These are phyloP conservation scores for Labia minor DNA, from an alignment of 2,888 invertebrate genomes.

Conservation along the genomic window DNA sequence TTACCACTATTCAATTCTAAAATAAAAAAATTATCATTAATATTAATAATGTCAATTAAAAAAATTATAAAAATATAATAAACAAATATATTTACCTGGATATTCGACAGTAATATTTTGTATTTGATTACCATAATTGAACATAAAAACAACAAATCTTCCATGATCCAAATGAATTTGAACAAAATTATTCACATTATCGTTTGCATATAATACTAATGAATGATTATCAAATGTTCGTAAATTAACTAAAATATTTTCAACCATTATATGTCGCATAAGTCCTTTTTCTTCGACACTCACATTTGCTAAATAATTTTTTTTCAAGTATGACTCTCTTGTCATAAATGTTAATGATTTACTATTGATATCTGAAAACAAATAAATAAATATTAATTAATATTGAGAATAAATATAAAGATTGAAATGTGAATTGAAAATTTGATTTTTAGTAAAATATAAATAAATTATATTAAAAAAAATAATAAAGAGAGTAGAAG, in stretches of 20 bases:
- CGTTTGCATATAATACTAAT: conserved; percentile 79
- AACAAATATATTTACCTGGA: conserved; percentile 35
- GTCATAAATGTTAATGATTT: conserved; percentile 82
- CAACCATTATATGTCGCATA: conserved; percentile 61
- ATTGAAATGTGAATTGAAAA: neutral
- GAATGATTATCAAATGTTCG: conserved; percentile 75
- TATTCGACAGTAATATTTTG: conserved; percentile 66
- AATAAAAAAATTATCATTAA: conserved; percentile 20
- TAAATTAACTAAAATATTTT: conserved; percentile 77
- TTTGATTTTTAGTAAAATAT: neutral
- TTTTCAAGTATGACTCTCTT: conserved; percentile 64
- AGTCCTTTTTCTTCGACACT: conserved; percentile 50
- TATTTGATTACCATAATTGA: conserved; percentile 71
- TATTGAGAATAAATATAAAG: conserved; percentile 15
- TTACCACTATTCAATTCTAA: conserved; percentile 64
- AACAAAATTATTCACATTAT: conserved; percentile 85
- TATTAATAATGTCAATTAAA: conserved; percentile 18
- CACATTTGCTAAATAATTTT: conserved; percentile 61
- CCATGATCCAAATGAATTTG: conserved; percentile 75
- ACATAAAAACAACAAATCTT: conserved; percentile 69
- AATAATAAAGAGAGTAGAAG: neutral
- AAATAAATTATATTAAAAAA: neutral
- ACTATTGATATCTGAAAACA: conserved; percentile 67
- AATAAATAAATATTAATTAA: conserved; percentile 27
- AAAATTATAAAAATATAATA: conserved; percentile 15